Conservation (phyloP, 2,113 vertebrate genomes). For the Crocuta crocuta region DNA sequence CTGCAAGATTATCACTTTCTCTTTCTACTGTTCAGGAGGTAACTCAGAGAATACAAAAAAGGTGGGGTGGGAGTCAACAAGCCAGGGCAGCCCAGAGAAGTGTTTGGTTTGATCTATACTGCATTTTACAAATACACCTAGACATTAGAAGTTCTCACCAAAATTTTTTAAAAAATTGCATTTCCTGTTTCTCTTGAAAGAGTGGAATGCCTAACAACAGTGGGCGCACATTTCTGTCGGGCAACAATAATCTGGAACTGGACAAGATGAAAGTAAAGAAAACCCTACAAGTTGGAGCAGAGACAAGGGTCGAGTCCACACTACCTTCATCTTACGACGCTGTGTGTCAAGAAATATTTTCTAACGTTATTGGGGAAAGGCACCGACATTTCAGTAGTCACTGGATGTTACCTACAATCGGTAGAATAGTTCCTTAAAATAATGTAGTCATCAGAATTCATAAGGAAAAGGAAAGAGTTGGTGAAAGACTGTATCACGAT, state of each 20-base stretch:
- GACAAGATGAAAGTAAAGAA: not conserved
- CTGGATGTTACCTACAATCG: not conserved
- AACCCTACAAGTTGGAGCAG: not conserved
- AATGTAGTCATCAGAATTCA: not conserved
- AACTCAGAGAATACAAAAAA: not conserved
- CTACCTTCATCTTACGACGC: rapidly evolving
- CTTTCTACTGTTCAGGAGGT: not conserved
- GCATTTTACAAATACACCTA: not conserved
- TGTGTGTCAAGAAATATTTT: not conserved
- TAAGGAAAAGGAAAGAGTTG: not conserved
- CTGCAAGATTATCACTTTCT: not conserved
- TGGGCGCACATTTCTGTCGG: not conserved
- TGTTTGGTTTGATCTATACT: not conserved
- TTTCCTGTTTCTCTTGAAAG: not conserved
- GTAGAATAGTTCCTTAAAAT: not conserved
- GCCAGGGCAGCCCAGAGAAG: not conserved
- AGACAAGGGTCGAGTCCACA: not conserved
- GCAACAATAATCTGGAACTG: not conserved
- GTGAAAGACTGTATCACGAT: not conserved
- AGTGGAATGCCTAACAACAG: not conserved
- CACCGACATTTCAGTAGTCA: too few species aligned
- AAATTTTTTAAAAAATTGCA: not conserved
- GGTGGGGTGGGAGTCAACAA: rapidly evolving
- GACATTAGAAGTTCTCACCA: not conserved
- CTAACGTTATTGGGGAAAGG: not conserved